Evolutionary conservation across 2,113 vertebrate species (phyloP), one percentile per base, ranked within the genome.

Genomic region (Prinia subflava): DNA sequence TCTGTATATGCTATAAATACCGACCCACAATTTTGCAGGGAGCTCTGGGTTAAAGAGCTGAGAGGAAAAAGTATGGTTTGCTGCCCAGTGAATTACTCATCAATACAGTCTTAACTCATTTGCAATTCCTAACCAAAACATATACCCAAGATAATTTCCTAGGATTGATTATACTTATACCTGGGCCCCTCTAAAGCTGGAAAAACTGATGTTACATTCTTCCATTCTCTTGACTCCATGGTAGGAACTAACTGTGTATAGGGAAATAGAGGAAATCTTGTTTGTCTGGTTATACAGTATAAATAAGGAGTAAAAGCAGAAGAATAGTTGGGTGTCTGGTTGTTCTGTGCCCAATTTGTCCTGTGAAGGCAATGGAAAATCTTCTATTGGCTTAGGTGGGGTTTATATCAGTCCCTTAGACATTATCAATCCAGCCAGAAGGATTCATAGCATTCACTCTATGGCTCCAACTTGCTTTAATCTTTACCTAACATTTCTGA

Each of bases 41-140:
- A 95, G 87, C 31, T 75, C 42, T 42, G 63, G 94, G 87, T 87
- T 68, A 83, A 83, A 74, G 16, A 92, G 55, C 62, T 89, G 88
- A 87, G 63, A 94, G 83, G n/a, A 60, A 9, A 27, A 55, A 60
- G 44, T 69, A 84, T 80, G 39, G 68, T 89, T 87, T 87, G 78
- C 71, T 96, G 94, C 85, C 91, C 92, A 67, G 44, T 67, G 50
- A 94, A 90, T 79, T 85, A 84, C 59, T 96, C 76, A 95, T 91
- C 56, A 42, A 41, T 65, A 23, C 1, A 0, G 37, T 67, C 53
- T 84, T 70, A 84, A 69, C 62, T 89, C 16, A 5, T 82, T 69
- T 76, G 39, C 37, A 41, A 25, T 57, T 90, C 56, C 42, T 68
- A 25, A 55, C 10, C 47, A 73, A 92, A 94, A 87, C 30, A 64